These are phyloP conservation scores for Prinia subflava DNA, from an alignment of 2,113 vertebrate species.

Conservation along the genomic window DNA sequence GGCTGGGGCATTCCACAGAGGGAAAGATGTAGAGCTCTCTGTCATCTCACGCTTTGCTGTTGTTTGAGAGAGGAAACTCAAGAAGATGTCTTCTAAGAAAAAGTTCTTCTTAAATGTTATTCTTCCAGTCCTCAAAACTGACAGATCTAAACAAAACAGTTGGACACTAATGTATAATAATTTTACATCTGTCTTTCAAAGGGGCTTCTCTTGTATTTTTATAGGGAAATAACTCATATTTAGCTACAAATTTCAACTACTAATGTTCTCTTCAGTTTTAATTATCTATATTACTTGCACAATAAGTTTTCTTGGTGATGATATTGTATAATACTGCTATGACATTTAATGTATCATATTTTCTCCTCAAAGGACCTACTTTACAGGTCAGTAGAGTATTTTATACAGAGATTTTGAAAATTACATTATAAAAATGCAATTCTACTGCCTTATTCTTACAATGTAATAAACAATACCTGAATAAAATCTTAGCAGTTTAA, in stretches of 20 bases:
- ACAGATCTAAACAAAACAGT: neutral
- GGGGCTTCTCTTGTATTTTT: neutral
- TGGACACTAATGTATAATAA: neutral
- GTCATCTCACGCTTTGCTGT: fast-evolving
- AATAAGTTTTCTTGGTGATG: neutral
- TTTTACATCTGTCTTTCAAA: neutral
- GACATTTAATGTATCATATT: neutral
- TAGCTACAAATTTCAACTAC: neutral
- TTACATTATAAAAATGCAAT: neutral
- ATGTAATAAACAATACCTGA: slow-evolving; percentile 8
- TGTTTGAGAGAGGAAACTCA: neutral
- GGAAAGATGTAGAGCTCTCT: neutral
- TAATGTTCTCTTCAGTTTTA: neutral
- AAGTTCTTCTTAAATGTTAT: neutral
- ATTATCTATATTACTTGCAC: neutral
- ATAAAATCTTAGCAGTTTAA: slow-evolving; percentile 1
- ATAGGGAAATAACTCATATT: neutral
- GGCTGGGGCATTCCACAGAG: neutral
- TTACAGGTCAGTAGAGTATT: neutral
- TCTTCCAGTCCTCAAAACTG: neutral
- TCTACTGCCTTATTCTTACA: neutral
- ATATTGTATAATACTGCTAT: neutral
- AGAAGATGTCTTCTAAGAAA: neutral
- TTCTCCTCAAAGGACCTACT: neutral
- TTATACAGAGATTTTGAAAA: neutral